A percentile compares a stretch with the other conserved stretches of the same genome.
These are phyloP conservation scores for Pseudolycoriella hygida DNA, from an alignment of 2,888 invertebrate genomes.

Conservation along the genomic window DNA sequence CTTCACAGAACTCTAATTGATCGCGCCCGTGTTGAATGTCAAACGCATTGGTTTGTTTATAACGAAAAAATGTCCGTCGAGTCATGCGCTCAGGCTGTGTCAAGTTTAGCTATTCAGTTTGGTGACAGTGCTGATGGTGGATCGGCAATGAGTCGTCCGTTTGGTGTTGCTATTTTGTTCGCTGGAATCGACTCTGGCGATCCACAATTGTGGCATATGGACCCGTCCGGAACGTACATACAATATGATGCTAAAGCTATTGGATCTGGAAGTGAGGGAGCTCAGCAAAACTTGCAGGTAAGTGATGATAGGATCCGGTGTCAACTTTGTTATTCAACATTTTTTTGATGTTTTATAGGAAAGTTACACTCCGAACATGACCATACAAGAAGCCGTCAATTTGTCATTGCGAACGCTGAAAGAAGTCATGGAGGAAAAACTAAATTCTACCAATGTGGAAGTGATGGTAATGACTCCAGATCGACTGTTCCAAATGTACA, in stretches of 20 bases:
- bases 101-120: conserved; percentile 97
- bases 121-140: conserved; percentile 97
- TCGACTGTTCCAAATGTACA: conserved; percentile 74
- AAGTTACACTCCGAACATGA: conserved; percentile 70
- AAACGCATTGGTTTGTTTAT: conserved; percentile 97
- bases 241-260: conserved; percentile 98
- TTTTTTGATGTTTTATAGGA: conserved; percentile 29
- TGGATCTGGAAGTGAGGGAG: conserved; percentile 97
- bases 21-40: conserved; percentile 88
- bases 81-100: conserved; percentile 95
- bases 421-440: conserved; percentile 99
- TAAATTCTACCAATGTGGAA: conserved; percentile 93
- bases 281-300: conserved; percentile 75
- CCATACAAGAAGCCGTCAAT: conserved; percentile 81
- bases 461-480: conserved; percentile 83
- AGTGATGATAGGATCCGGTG: no score
- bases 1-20: conserved; percentile 66
- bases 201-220: conserved; percentile 94
- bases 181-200: conserved; percentile 84
- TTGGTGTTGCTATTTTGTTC: conserved; percentile 96
- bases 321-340: neutral
- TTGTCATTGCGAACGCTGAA: conserved; percentile 84
- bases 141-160: conserved; percentile 89
- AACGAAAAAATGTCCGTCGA: conserved; percentile 94
- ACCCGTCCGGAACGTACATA: conserved; percentile 96